Percentiles rank a stretch among this genome's conserved stretches.
These are phyloP conservation scores for Numenius phaeopus DNA, from an alignment of 2,797 vertebrate species.

Conservation along the genomic window DNA sequence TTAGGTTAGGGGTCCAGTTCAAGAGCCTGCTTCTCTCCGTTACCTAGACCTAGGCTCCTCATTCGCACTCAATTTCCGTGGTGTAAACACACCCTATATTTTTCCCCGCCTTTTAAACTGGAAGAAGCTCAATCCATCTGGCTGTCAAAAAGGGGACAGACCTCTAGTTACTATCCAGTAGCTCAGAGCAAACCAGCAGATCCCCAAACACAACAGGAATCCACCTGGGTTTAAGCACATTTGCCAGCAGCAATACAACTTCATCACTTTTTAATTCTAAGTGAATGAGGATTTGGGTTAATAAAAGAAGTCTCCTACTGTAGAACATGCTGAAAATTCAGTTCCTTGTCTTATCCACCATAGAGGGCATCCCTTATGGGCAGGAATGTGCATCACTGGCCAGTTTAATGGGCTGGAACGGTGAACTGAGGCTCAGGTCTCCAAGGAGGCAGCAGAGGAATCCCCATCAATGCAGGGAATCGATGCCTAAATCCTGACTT, in stretches of 20 bases:
- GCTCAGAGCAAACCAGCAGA: neutral
- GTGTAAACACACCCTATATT: rapidly evolving
- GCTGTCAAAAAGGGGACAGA: neutral
- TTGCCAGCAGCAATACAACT: neutral
- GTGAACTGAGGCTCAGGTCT: neutral
- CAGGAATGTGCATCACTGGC: neutral
- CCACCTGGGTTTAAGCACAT: neutral
- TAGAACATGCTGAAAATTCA: neutral
- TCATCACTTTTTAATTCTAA: rapidly evolving
- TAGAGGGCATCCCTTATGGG: neutral
- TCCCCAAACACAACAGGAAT: neutral
- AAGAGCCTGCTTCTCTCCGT: neutral
- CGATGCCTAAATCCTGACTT: rapidly evolving
- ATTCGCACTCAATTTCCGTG: neutral
- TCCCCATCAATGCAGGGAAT: rapidly evolving
- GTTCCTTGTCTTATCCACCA: neutral
- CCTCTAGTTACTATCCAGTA: neutral
- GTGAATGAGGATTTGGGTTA: rapidly evolving
- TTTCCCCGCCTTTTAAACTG: rapidly evolving
- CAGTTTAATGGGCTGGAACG: neutral
- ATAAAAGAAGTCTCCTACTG: neutral
- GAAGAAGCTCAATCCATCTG: neutral
- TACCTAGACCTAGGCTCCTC: neutral
- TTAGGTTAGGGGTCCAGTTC: neutral
- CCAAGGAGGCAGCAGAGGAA: neutral